Evolutionary conservation across 2,797 vertebrate genomes (phyloP).

Genomic region (Premnoplex brunnescens): DNA sequence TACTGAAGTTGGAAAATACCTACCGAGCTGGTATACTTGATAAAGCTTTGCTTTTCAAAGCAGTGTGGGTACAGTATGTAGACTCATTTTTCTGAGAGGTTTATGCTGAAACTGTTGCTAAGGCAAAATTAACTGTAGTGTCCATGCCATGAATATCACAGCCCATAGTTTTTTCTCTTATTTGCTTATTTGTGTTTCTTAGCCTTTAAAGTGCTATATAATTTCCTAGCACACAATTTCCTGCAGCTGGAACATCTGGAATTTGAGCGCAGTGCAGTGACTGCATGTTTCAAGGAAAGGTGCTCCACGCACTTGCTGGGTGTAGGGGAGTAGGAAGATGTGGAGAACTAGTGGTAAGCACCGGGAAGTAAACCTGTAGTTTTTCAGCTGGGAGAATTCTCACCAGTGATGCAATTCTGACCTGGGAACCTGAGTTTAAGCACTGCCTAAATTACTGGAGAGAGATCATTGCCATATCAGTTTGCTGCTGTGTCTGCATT

Average conservation of each 20-base stretch:
- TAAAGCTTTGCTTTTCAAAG: not conserved
- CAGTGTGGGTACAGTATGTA: not conserved
- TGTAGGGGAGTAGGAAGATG: not conserved
- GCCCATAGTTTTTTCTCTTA: not conserved
- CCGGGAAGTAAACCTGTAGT: not conserved
- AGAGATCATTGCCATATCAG: not conserved
- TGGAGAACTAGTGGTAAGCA: not conserved
- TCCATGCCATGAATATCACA: not conserved
- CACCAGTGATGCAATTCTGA: not conserved
- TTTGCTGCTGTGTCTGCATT: not conserved
- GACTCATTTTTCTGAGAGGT: not conserved
- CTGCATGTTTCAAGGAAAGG: not conserved
- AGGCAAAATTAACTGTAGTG: not conserved
- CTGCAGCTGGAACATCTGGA: not conserved
- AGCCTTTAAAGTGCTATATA: not conserved
- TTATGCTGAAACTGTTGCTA: not conserved
- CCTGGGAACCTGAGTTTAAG: not conserved
- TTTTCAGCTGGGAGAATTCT: not conserved
- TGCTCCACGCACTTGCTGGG: not conserved
- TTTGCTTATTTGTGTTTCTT: not conserved
- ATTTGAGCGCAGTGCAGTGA: rapidly evolving
- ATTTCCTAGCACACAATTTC: not conserved
- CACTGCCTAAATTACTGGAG: not conserved
- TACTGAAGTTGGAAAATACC: not conserved
- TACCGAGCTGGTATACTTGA: not conserved